phyloP scores from a whole-genome alignment of 2,888 invertebrate genomes.

The Trypoxylon attenuatum region DNA sequence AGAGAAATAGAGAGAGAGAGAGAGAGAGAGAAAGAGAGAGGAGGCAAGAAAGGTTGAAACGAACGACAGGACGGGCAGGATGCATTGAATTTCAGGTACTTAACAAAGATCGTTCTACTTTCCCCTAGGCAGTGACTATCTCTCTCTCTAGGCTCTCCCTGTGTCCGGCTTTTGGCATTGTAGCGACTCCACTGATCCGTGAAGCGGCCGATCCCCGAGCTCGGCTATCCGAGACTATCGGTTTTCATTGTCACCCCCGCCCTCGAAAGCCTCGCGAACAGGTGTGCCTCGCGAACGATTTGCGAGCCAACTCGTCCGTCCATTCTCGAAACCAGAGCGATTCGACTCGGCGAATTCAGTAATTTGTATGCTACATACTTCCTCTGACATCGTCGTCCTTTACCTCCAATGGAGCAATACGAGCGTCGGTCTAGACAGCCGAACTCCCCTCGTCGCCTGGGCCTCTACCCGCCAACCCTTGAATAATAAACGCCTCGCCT shows the following conservation, averaged over 20 bases:
- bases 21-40: too few relatives aligned
- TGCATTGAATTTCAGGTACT: constrained; percentile 58
- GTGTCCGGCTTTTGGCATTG: constrained; percentile 56
- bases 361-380: too few relatives aligned
- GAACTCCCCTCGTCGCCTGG: too few relatives aligned
- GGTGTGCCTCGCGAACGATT: constrained; percentile 38
- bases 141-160: constrained; percentile 5
- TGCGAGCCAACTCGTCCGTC: constrained; percentile 10
- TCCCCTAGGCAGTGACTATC: constrained; percentile 7
- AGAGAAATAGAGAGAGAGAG: too few relatives aligned
- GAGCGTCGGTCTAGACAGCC: too few relatives aligned
- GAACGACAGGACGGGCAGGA: constrained; percentile 56
- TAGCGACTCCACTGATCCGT: constrained; percentile 55
- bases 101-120: constrained; percentile 44
- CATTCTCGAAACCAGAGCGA: constrained; percentile 31
- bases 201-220: constrained; percentile 42
- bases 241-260: constrained; percentile 55
- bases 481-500: too few relatives aligned
- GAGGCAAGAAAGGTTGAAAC: too few relatives aligned
- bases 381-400: too few relatives aligned
- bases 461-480: too few relatives aligned
- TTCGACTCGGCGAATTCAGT: too few relatives aligned
- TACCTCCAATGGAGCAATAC: too few relatives aligned
- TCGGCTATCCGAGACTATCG: constrained; percentile 46
- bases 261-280: constrained; percentile 44